These are phyloP conservation scores for Dascyllus trimaculatus DNA, from an alignment of 2,113 vertebrate species.

Conservation along the genomic window DNA sequence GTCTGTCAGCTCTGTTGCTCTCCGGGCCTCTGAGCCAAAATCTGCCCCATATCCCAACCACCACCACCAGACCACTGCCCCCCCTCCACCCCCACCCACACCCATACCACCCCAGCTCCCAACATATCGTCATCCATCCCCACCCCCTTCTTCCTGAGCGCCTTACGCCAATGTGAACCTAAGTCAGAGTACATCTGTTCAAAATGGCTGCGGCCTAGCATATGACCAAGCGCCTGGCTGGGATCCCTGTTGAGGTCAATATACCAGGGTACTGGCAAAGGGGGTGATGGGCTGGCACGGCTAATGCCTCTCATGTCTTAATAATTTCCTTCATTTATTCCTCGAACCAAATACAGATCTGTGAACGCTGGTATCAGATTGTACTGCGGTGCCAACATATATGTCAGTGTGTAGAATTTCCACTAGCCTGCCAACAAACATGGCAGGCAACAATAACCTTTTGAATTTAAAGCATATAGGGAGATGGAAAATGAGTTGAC, in stretches of 20 bases:
- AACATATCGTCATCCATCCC: conserved; percentile 61
- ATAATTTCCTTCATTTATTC: not conserved
- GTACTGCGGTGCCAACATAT: not conserved
- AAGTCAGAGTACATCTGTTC: conserved; percentile 83
- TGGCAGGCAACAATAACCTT: not conserved
- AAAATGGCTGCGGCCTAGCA: conserved; percentile 73
- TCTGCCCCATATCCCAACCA: conserved; percentile 38
- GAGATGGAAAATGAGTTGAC: not conserved
- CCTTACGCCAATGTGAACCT: conserved; percentile 73
- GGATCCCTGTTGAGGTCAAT: conserved; percentile 48
- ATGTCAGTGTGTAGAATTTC: not conserved
- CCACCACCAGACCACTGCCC: not conserved
- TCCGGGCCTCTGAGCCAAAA: conserved; percentile 50
- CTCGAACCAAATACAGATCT: not conserved
- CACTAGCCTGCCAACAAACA: not conserved
- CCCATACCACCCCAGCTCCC: conserved; percentile 45
- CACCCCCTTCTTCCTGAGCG: conserved; percentile 43
- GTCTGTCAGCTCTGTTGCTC: conserved; percentile 65
- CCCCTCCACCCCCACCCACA: not conserved
- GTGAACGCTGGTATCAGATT: not conserved
- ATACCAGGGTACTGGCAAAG: not conserved
- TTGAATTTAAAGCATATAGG: not conserved
- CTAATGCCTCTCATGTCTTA: not conserved
- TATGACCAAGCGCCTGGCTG: conserved; percentile 59
- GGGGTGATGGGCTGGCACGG: conserved; percentile 20